phyloP scores from a whole-genome alignment of 2,888 invertebrate genomes.

The Mycalesis mineus region DNA sequence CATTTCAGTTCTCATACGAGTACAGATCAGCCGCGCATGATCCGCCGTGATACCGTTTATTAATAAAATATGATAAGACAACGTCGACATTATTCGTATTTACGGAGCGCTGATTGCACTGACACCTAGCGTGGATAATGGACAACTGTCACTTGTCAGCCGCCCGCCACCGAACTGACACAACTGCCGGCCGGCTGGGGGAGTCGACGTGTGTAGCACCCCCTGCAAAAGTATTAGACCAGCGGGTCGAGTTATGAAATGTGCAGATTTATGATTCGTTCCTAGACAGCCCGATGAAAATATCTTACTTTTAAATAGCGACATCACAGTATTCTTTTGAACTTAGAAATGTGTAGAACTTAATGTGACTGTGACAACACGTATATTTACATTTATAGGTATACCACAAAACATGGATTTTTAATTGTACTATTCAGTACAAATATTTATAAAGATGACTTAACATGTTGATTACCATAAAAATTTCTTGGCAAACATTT shows the following conservation, averaged over 20 bases:
- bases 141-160: constrained; percentile 15
- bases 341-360: no score
- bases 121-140: constrained; percentile 16
- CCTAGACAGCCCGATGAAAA: no score
- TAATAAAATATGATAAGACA: constrained; percentile 16
- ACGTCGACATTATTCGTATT: constrained; percentile 14
- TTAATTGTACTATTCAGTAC: no score
- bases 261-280: no score
- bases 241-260: neutral
- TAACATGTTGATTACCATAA: no score
- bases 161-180: neutral
- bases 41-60: constrained; percentile 1
- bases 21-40: neutral
- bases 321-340: neutral
- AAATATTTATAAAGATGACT: no score
- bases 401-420: no score
- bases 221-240: neutral
- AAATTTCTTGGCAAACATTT: no score
- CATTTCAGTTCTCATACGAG: neutral
- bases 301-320: no score
- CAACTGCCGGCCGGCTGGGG: neutral
- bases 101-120: constrained; percentile 13
- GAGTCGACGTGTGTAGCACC: neutral
- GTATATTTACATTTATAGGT: no score
- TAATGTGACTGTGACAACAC: no score